phyloP scores from a whole-genome alignment of 2,888 invertebrate genomes.

The Phortica okadai region DNA sequence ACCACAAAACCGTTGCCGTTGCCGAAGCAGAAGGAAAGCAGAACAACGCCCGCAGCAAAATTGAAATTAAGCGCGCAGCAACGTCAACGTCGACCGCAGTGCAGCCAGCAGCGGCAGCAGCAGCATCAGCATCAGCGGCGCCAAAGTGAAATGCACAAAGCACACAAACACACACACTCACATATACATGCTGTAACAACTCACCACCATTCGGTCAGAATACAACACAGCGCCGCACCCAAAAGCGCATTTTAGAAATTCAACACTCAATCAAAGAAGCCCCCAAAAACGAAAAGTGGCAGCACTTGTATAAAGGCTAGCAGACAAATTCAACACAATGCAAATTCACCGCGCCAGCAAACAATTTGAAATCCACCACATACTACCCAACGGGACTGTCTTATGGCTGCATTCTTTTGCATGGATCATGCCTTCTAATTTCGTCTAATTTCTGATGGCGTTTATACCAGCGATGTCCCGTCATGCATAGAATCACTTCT shows the following conservation, averaged over 20 bases:
- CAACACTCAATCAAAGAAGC: background rate
- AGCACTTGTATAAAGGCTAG: background rate
- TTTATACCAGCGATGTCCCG: no score
- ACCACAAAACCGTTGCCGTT: background rate
- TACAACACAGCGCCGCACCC: background rate
- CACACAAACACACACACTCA: background rate
- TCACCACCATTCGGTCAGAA: background rate
- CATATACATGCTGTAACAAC: background rate
- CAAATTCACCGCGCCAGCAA: no score
- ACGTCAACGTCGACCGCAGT: background rate
- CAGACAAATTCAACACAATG: no score
- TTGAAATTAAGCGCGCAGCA: constrained; percentile 5
- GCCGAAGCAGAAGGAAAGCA: background rate
- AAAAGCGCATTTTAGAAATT: background rate
- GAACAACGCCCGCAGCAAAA: background rate
- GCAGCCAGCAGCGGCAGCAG: background rate
- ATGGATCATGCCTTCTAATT: no score
- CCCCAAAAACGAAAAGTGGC: background rate
- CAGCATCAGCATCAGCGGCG: background rate
- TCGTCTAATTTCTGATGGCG: no score
- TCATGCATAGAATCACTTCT: no score
- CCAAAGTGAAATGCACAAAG: background rate
- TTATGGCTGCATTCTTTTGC: no score
- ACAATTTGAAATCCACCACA: no score
- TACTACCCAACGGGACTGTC: no score